A percentile compares a stretch with the other conserved stretches of the same genome.
Evolutionary conservation across 2,797 vertebrate species (phyloP).

Genomic region (Sebastes diaconus): DNA sequence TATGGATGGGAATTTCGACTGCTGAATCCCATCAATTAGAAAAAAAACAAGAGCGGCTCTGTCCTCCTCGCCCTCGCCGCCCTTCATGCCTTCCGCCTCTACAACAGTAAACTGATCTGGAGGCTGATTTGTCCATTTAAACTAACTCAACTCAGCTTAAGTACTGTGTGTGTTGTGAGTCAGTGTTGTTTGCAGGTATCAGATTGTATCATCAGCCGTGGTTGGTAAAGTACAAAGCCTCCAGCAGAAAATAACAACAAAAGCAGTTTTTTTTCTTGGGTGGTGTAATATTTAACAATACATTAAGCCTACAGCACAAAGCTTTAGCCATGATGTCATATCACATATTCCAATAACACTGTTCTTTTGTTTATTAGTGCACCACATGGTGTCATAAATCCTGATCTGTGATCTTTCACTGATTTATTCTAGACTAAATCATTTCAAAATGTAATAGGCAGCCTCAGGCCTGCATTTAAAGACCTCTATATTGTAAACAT

Average conservation of each 20-base stretch:
- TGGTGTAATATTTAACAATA: background rate
- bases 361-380: background rate
- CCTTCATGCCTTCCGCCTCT: constrained; percentile 43
- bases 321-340: background rate
- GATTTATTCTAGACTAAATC: background rate
- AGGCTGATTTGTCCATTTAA: constrained; percentile 30
- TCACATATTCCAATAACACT: background rate
- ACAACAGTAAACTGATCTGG: constrained; percentile 39
- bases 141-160: constrained; percentile 13
- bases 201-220: background rate
- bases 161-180: background rate
- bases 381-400: background rate
- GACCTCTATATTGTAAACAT: background rate
- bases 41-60: constrained; percentile 67
- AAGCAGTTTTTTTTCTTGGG: background rate
- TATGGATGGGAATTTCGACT: constrained; percentile 51
- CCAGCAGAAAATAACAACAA: background rate
- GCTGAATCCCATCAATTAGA: constrained; percentile 67
- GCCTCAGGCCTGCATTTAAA: background rate
- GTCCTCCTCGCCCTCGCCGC: constrained; percentile 38
- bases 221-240: background rate
- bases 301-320: background rate
- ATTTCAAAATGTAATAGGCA: background rate
- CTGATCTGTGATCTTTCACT: background rate
- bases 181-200: constrained; percentile 5